A percentile compares a stretch with the other conserved stretches of the same genome.
These are phyloP conservation scores for Prunella strophiata DNA, from an alignment of 2,797 vertebrate genomes.

Conservation along the genomic window DNA sequence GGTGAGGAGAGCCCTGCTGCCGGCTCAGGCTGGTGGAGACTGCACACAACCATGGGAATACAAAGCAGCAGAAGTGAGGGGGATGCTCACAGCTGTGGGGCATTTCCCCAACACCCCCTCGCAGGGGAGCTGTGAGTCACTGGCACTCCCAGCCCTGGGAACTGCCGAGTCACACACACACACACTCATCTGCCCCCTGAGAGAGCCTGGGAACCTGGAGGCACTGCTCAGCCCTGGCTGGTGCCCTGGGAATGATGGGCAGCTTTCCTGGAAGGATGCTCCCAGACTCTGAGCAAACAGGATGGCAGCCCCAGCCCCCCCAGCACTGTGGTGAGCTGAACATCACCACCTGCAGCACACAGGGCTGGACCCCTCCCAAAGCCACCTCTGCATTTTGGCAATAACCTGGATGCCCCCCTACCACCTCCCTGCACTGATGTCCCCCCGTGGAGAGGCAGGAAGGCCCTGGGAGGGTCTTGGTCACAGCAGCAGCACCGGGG, in stretches of 20 bases:
- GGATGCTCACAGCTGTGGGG: conserved; percentile 9
- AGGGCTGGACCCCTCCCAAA: neutral
- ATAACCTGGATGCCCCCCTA: neutral
- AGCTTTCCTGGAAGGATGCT: neutral
- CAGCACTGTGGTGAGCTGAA: neutral
- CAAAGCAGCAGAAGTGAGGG: neutral
- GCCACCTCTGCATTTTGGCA: rapidly evolving
- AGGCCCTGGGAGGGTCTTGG: rapidly evolving
- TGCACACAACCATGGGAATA: neutral
- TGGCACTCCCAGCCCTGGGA: conserved; percentile 28
- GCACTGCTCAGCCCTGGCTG: neutral
- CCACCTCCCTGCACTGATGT: neutral
- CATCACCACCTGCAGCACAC: neutral
- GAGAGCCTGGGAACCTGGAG: conserved; percentile 24
- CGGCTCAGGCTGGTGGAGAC: neutral
- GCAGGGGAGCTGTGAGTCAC: neutral
- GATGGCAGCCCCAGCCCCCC: neutral
- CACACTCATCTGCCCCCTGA: neutral
- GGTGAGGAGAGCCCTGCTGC: conserved; percentile 61
- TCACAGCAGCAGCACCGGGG: neutral
- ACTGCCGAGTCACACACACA: conserved; percentile 24
- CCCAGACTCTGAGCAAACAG: neutral
- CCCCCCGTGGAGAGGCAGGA: neutral
- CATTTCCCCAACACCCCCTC: neutral
- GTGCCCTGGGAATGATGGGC: neutral